phyloP scores from a whole-genome alignment of 2,797 vertebrate species.

The Bradypodion pumilum region DNA sequence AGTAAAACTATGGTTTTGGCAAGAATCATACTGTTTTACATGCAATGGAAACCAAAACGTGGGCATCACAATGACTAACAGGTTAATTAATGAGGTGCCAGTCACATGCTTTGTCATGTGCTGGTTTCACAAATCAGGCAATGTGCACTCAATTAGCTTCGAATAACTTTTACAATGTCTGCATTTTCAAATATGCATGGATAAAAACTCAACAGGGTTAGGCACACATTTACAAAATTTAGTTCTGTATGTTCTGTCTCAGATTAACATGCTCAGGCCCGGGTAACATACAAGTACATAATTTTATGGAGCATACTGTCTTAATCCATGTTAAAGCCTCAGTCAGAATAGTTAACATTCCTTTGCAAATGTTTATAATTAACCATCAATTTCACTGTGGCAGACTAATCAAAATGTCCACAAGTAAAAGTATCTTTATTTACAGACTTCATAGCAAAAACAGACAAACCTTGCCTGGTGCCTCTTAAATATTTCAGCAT shows the following conservation, averaged over 20 bases:
- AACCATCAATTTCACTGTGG: neutral
- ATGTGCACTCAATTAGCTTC: too few relatives aligned
- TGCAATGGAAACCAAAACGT: too few relatives aligned
- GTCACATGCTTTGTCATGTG: too few relatives aligned
- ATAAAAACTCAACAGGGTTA: neutral
- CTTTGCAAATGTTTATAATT: neutral
- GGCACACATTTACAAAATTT: neutral
- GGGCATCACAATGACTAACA: too few relatives aligned
- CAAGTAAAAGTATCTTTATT: conserved; percentile 1
- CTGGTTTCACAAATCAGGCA: too few relatives aligned
- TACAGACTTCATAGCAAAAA: neutral
- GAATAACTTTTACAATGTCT: too few relatives aligned
- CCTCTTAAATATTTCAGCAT: neutral
- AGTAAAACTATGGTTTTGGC: neutral
- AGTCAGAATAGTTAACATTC: neutral
- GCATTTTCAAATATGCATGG: too few relatives aligned
- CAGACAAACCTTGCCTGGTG: neutral
- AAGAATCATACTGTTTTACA: too few relatives aligned
- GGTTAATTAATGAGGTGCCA: too few relatives aligned
- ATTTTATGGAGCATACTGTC: neutral
- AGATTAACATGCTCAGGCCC: neutral
- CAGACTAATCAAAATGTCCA: neutral
- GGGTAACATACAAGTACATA: neutral
- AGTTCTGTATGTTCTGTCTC: neutral
- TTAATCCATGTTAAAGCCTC: neutral